Evolutionary conservation across 2,113 vertebrate genomes (phyloP).

Genomic region (Amia ocellicauda): DNA sequence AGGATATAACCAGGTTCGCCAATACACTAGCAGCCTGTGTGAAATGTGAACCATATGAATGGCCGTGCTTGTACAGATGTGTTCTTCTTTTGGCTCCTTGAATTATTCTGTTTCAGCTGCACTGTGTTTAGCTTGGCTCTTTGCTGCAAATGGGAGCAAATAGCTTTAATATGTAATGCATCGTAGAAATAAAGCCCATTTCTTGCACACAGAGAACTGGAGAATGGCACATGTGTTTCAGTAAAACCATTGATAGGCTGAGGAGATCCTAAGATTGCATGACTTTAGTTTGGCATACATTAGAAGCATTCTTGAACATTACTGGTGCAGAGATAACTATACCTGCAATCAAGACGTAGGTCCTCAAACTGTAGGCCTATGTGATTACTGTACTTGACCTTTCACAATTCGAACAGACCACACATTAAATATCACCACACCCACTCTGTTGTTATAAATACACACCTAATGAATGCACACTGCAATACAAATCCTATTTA

Average conservation of each 20-base stretch:
- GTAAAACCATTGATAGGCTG: conserved; percentile 8
- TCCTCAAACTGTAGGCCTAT: no score
- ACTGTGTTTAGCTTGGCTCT: conserved; percentile 51
- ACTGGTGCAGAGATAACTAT: background rate
- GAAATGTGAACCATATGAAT: conserved; percentile 46
- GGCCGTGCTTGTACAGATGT: conserved; percentile 29
- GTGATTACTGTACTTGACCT: background rate
- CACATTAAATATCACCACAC: background rate
- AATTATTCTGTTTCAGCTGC: conserved; percentile 48
- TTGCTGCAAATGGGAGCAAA: conserved; percentile 39
- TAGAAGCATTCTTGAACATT: no score
- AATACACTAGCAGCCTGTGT: conserved; percentile 30
- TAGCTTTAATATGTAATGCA: conserved; percentile 44
- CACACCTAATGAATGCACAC: background rate
- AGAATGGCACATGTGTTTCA: conserved; percentile 6
- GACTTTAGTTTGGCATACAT: no score
- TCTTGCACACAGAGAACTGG: conserved; percentile 15
- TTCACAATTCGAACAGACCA: background rate
- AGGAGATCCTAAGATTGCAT: conserved; percentile 10
- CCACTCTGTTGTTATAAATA: background rate
- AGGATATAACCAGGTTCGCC: conserved; percentile 11
- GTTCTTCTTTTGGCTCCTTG: conserved; percentile 14
- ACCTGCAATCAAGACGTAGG: no score
- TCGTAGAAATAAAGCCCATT: conserved; percentile 29
- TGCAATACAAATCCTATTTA: background rate